Conservation (phyloP, 2,797 vertebrate species). For the Adrianichthys oophorus region DNA sequence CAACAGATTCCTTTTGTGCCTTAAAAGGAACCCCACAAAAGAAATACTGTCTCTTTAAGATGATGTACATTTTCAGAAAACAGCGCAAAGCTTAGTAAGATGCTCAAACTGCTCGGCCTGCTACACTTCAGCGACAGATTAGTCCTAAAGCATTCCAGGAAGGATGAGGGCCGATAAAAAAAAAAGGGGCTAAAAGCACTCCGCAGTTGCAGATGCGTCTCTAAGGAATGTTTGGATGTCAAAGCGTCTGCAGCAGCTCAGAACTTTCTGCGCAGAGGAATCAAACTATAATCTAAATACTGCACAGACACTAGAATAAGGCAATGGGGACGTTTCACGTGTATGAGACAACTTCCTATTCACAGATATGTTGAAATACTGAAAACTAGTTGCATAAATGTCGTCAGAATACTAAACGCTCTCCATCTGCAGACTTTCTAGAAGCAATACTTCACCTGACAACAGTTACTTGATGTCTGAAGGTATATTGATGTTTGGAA, state of each 20-base stretch:
- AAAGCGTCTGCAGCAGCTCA: slow-evolving; percentile 41
- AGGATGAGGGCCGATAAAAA: slow-evolving; percentile 18
- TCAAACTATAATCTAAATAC: slow-evolving; percentile 24
- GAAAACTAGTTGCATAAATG: slow-evolving; percentile 17
- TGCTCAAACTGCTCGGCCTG: slow-evolving; percentile 49
- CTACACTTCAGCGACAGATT: slow-evolving; percentile 43
- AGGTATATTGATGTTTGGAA: slow-evolving; percentile 13
- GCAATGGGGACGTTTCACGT: slow-evolving; percentile 48
- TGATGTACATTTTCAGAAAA: slow-evolving; percentile 61
- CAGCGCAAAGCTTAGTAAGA: slow-evolving; percentile 58
- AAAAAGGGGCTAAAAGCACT: slow-evolving; percentile 11
- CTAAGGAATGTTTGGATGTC: slow-evolving; percentile 40
- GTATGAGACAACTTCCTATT: slow-evolving; percentile 8
- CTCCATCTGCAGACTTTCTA: slow-evolving; percentile 9
- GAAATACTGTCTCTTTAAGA: slow-evolving; percentile 79
- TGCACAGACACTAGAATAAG: slow-evolving; percentile 53
- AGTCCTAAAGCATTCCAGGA: slow-evolving; percentile 47
- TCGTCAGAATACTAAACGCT: slow-evolving; percentile 15
- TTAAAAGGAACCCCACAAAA: slow-evolving; percentile 60
- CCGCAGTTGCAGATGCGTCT: slow-evolving; percentile 28
- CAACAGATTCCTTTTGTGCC: slow-evolving; percentile 42
- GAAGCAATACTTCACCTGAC: slow-evolving; percentile 17
- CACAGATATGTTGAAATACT: slow-evolving; percentile 16
- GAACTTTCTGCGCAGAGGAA: slow-evolving; percentile 13
- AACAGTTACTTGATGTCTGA: slow-evolving; percentile 15